Evolutionary conservation across 2,797 vertebrate genomes (phyloP).

Genomic region (Spondyliosoma cantharus): DNA sequence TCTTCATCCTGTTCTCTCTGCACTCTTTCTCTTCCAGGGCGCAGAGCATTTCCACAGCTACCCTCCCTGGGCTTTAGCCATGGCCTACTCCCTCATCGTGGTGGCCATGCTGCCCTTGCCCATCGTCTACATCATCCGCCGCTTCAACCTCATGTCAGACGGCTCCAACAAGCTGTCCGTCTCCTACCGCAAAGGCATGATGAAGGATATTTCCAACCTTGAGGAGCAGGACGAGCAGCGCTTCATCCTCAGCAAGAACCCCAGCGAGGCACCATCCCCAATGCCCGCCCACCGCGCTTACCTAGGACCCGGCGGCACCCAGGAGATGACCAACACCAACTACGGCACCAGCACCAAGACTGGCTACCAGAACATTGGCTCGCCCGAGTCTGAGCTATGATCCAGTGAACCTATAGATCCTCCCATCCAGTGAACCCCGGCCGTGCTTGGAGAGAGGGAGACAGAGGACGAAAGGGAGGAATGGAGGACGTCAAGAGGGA

Average conservation of each 20-base stretch:
- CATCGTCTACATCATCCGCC: constrained; percentile 89
- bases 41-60: constrained; percentile 91
- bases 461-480: constrained; percentile 36
- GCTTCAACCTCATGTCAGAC: constrained; percentile 93
- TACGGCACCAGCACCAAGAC: constrained; percentile 95
- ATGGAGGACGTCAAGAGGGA: constrained; percentile 59
- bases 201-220: constrained; percentile 98
- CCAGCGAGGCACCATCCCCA: constrained; percentile 92
- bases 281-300: constrained; percentile 95
- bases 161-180: constrained; percentile 97
- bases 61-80: constrained; percentile 92
- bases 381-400: constrained; percentile 85
- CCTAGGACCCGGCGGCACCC: constrained; percentile 91
- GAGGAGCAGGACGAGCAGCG: constrained; percentile 97
- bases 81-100: constrained; percentile 92
- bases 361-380: constrained; percentile 88
- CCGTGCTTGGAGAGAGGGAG: constrained; percentile 51
- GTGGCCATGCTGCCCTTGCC: constrained; percentile 93
- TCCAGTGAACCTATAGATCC: constrained; percentile 44
- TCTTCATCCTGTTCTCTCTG: constrained; percentile 2
- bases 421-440: constrained; percentile 27
- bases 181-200: constrained; percentile 98
- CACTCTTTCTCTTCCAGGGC: constrained; percentile 82
- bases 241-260: constrained; percentile 96
- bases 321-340: constrained; percentile 94